Conservation (phyloP, 2,888 invertebrate genomes). For the Caenorhabditis zanzibari region DNA sequence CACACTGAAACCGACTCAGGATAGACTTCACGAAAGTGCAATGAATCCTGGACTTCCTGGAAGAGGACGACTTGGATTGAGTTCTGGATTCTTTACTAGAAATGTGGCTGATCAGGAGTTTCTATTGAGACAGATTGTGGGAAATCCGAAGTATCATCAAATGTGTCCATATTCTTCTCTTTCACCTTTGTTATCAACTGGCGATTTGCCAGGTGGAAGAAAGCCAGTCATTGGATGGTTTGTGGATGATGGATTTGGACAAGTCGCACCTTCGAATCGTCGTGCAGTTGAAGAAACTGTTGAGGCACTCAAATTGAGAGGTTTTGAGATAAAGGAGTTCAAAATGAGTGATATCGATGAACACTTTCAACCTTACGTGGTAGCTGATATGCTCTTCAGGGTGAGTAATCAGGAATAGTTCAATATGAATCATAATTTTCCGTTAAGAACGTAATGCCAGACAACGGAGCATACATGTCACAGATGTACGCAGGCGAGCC, state of each 20-base stretch:
- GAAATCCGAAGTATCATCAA: conserved; percentile 64
- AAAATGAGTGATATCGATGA: conserved; percentile 64
- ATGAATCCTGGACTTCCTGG: conserved; percentile 81
- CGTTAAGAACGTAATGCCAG: conserved; percentile 79
- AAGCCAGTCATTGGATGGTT: conserved; percentile 83
- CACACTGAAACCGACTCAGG: conserved; percentile 84
- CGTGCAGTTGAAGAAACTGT: conserved; percentile 78
- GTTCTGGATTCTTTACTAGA: conserved; percentile 81
- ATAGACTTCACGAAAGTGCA: conserved; percentile 73
- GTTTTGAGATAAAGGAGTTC: conserved; percentile 78
- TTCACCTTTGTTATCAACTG: conserved; percentile 36
- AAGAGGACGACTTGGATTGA: conserved; percentile 75
- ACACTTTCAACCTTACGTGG: conserved; percentile 2
- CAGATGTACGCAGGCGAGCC: conserved; percentile 74
- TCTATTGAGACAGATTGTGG: conserved; percentile 66
- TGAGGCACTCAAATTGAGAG: conserved; percentile 71
- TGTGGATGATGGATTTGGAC: conserved; percentile 83
- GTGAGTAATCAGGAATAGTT: conserved; percentile 10
- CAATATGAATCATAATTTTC: conserved; percentile 7
- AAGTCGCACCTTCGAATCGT: conserved; percentile 83
- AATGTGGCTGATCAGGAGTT: conserved; percentile 79
- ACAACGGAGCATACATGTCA: conserved; percentile 77
- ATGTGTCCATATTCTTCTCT: conserved; percentile 64
- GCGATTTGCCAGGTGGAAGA: not conserved
- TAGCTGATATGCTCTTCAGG: conserved; percentile 74